Evolutionary conservation across 2,888 invertebrate genomes (phyloP).

Genomic region (Acanthosepion lycidas): DNA sequence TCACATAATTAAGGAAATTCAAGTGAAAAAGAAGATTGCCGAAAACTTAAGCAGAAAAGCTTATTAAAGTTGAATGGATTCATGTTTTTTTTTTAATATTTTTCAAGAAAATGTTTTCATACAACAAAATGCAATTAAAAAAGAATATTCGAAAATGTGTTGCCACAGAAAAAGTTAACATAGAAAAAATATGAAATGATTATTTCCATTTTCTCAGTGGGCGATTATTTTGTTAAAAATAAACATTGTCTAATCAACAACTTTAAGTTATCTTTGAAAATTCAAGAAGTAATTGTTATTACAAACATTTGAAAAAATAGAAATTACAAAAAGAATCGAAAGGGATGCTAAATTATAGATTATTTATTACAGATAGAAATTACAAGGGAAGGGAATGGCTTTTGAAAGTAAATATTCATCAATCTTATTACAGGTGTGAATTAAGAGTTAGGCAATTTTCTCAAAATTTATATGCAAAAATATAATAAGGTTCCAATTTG

Average conservation of each 20-base stretch:
- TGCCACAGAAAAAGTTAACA: not conserved
- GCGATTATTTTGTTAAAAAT: not conserved
- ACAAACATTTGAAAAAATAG: not conserved
- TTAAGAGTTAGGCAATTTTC: not conserved
- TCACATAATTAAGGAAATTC: no score
- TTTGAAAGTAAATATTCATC: not conserved
- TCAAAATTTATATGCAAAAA: not conserved
- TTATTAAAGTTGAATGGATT: not conserved
- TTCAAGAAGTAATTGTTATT: not conserved
- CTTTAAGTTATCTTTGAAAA: no score
- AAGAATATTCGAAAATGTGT: not conserved
- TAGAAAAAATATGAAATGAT: not conserved
- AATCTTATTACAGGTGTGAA: not conserved
- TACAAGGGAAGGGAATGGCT: not conserved
- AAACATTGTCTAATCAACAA: no score
- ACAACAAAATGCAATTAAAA: no score
- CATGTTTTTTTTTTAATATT: not conserved
- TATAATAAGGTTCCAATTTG: not conserved
- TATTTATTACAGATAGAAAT: conserved; percentile 10
- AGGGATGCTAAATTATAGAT: not conserved
- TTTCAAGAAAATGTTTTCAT: not conserved
- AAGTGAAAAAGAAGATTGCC: not conserved
- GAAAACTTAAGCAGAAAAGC: not conserved
- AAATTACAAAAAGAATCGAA: not conserved
- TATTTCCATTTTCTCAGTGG: not conserved